Evolutionary conservation across 2,113 vertebrate genomes (phyloP).

Genomic region (Salvelinus alpinus): DNA sequence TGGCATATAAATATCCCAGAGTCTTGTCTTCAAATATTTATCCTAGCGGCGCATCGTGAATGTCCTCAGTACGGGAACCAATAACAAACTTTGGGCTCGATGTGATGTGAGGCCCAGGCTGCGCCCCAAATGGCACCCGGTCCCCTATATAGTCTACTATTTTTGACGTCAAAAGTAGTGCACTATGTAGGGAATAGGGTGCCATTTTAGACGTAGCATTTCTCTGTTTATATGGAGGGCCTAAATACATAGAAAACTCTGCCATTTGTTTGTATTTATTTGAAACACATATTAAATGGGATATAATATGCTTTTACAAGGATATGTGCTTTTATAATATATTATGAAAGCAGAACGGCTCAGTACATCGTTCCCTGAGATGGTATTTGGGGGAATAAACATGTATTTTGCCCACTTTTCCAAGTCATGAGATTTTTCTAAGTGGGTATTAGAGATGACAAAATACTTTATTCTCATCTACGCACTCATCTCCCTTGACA

Average conservation of each 20-base stretch:
- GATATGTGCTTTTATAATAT: background rate
- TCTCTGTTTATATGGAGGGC: constrained; percentile 1
- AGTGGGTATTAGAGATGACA: background rate
- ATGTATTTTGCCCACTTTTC: background rate
- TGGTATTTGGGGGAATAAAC: background rate
- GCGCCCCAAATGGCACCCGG: too few relatives aligned
- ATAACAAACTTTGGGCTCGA: constrained; percentile 20
- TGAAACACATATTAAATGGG: background rate
- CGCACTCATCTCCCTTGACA: background rate
- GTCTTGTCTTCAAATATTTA: constrained; percentile 32
- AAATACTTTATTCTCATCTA: background rate
- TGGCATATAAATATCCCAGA: constrained; percentile 13
- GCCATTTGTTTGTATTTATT: constrained; percentile 13
- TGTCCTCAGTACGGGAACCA: constrained; percentile 5
- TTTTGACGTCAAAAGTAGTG: too few relatives aligned
- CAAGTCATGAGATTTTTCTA: background rate
- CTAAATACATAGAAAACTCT: background rate
- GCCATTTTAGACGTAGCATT: too few relatives aligned
- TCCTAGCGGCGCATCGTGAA: constrained; percentile 1
- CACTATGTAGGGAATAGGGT: too few relatives aligned
- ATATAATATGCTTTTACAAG: background rate
- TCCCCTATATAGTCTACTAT: too few relatives aligned
- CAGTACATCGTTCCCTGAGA: background rate
- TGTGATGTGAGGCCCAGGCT: background rate
- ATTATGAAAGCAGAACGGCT: background rate